Base-by-base conservation (phyloP, 2,888 invertebrate genomes). In the Clanis bilineata region DNA sequence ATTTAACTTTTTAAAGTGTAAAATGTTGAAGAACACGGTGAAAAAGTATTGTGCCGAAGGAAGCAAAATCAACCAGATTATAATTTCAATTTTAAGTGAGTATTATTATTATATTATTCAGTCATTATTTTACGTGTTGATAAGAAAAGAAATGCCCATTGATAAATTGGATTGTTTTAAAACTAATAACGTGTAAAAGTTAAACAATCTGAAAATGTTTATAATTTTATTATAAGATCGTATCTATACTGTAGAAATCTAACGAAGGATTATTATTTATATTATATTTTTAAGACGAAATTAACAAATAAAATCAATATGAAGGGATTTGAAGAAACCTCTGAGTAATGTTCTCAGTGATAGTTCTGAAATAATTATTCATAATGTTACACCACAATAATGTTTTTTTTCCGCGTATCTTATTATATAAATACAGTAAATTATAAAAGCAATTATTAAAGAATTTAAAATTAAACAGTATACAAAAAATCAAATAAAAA, bases 21-120 rank as follows among this genome's bases (percentile, higher is more conserved):
- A 82, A 80, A 92, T 92, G 91, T 81, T 91, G 58, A 90, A 90
- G 67, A 80, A 88, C 62, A 87, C 87, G 39, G 89, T 90, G 77
- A 90, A 88, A 76, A 90, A 88, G 66, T 92, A 89, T 79, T 90
- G 83, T 77, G 79, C 86, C 1, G 86, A 91, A 67, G 91, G 91
- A 56, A 90, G 91, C 71, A 90, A 86, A 70, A 71, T 90, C 22
- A 83, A 92, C 64, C 91, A 91, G 77, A 70, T 87, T 47, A 57
- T 90, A 25, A 75, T 90, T 57, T 81, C 91, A 3, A 51, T 76
- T 64, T 77, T 92, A 62, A 87, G 91, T 92, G 70, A 90, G 91
- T 85, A 54, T 59, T 64, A 63, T 66, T 61, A 51, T 64, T 56
- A 57, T 59, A 38, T 15, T 12, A 18, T 57, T 59, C 54, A 47